These are phyloP conservation scores for Hylaeus anthracinus DNA, from an alignment of 1,140 invertebrate species.

Conservation along the genomic window DNA sequence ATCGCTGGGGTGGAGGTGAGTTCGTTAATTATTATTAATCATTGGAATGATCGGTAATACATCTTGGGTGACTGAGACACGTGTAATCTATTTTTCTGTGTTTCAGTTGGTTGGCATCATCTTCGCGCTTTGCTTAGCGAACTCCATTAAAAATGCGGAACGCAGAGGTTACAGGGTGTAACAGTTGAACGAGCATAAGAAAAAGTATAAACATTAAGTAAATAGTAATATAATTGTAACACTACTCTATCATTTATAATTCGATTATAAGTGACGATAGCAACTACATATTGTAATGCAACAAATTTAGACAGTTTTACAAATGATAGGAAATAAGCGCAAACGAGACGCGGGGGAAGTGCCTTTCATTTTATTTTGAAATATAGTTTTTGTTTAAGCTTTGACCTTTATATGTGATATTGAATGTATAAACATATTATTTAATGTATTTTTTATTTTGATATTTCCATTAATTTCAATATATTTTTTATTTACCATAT, in stretches of 20 bases:
- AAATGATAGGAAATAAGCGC: background rate
- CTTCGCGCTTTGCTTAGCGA: slow-evolving; percentile 92
- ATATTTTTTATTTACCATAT: slow-evolving; percentile 1
- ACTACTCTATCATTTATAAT: slow-evolving; percentile 27
- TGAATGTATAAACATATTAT: slow-evolving; percentile 26
- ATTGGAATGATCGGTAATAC: background rate
- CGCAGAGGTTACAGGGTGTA: slow-evolving; percentile 82
- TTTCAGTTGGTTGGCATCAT: slow-evolving; percentile 89
- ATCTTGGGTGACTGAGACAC: background rate
- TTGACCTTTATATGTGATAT: slow-evolving; percentile 1
- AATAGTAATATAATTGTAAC: slow-evolving; percentile 37
- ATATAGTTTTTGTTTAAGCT: slow-evolving; percentile 2
- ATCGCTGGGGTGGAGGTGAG: slow-evolving; percentile 86
- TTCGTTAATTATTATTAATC: background rate
- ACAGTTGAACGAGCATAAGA: slow-evolving; percentile 11
- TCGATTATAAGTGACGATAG: slow-evolving; percentile 15
- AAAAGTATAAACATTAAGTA: background rate
- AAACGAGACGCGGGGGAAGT: background rate
- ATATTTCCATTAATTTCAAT: slow-evolving; percentile 32
- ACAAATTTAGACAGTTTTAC: slow-evolving; percentile 26
- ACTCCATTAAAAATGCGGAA: slow-evolving; percentile 85
- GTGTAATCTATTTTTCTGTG: background rate
- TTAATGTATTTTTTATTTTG: slow-evolving; percentile 40
- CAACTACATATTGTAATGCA: slow-evolving; percentile 16
- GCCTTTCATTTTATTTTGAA: slow-evolving; percentile 11